A percentile compares a stretch with the other conserved stretches of the same genome.
Conservation (phyloP, 2,888 invertebrate species). For the Xylota segnis region DNA sequence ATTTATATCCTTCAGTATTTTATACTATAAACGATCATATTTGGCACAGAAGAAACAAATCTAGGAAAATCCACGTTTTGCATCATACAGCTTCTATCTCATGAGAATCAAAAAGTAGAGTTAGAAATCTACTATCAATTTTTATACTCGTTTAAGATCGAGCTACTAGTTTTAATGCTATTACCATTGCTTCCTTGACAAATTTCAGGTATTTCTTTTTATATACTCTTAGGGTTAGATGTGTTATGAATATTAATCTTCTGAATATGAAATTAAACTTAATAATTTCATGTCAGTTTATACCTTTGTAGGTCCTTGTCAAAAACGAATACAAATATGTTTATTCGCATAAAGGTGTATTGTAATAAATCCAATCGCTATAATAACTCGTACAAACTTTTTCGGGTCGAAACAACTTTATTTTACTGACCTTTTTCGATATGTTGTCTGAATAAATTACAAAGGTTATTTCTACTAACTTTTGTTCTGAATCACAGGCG, state of each 20-base stretch:
- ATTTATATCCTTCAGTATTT: no score
- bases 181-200: neutral
- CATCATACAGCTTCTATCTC: no score
- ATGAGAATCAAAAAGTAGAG: no score
- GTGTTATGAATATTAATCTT: neutral
- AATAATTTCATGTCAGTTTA: neutral
- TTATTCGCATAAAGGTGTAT: conserved; percentile 15
- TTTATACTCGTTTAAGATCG: no score
- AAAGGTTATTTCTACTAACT: conserved; percentile 3
- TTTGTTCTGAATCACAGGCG: conserved; percentile 7
- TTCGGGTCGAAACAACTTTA: conserved; percentile 31
- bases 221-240: neutral
- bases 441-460: conserved; percentile 14
- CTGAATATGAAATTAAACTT: neutral
- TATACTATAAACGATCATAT: no score
- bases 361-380: conserved; percentile 14
- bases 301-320: neutral
- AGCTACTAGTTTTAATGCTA: no score
- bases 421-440: conserved; percentile 25
- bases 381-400: conserved; percentile 11
- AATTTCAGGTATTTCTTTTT: neutral
- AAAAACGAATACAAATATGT: neutral
- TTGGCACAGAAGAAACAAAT: no score
- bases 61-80: no score
- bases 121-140: no score